A percentile compares a stretch with the other conserved stretches of the same genome.
phyloP scores from a whole-genome alignment of 2,888 invertebrate species.

The Keiferia lycopersicella region DNA sequence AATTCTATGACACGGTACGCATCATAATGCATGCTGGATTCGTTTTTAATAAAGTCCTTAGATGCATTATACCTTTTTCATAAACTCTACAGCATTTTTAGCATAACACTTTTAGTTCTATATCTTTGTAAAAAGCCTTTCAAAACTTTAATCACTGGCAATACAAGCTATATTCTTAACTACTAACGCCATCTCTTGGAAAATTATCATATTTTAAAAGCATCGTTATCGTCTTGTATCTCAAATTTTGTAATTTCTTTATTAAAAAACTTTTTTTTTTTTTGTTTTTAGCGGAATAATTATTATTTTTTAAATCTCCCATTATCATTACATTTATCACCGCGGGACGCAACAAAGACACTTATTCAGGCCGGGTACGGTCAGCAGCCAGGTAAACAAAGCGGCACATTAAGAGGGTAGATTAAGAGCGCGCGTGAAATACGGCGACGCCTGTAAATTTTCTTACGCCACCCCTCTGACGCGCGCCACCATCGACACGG shows the following conservation, averaged over 20 bases:
- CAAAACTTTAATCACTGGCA: too few relatives aligned
- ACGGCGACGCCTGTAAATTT: constrained; percentile 79
- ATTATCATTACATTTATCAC: constrained; percentile 7
- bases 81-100: too few relatives aligned
- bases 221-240: too few relatives aligned
- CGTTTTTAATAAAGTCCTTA: too few relatives aligned
- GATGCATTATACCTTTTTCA: too few relatives aligned
- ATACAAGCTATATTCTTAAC: too few relatives aligned
- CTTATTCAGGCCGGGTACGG: constrained; percentile 45
- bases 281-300: neutral
- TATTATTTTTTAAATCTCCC: neutral
- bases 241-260: neutral
- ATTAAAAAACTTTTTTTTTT: neutral
- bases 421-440: constrained; percentile 78
- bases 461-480: constrained; percentile 75
- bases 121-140: too few relatives aligned
- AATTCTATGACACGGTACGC: too few relatives aligned
- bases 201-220: too few relatives aligned
- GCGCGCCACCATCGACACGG: constrained; percentile 70
- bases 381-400: constrained; percentile 76
- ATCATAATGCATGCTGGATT: too few relatives aligned
- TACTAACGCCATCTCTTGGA: neutral
- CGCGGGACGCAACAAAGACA: neutral
- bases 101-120: too few relatives aligned
- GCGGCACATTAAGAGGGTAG: constrained; percentile 79